phyloP scores from a whole-genome alignment of 2,113 vertebrate genomes.

The Irena cyanogastra region DNA sequence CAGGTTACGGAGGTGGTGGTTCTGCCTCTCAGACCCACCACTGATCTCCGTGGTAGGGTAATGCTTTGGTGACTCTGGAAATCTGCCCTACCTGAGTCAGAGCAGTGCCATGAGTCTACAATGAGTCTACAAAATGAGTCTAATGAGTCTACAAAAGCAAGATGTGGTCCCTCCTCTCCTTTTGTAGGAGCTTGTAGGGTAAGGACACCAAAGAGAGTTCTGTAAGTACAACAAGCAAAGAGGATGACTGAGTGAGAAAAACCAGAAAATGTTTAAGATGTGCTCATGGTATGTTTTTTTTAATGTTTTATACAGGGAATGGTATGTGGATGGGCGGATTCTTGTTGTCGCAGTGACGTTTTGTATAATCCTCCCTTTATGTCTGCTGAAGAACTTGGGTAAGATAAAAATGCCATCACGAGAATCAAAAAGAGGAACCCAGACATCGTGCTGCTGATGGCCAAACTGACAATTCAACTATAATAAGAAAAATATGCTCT shows the following conservation, averaged over 20 bases:
- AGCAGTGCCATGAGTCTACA: background rate
- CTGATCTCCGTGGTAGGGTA: background rate
- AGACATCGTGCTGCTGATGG: background rate
- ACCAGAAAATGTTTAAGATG: background rate
- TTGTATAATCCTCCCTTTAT: conserved; percentile 88
- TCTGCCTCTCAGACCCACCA: background rate
- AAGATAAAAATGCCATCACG: conserved; percentile 58
- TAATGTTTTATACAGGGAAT: conserved; percentile 76
- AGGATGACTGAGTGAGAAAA: background rate
- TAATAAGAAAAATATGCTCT: background rate
- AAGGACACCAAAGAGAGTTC: background rate
- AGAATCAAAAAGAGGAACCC: background rate
- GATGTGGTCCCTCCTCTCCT: background rate
- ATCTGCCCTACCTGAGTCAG: background rate
- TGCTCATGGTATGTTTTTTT: background rate
- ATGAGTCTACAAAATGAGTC: background rate
- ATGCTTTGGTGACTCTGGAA: background rate
- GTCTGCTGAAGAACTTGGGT: conserved; percentile 95
- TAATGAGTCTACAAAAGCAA: background rate
- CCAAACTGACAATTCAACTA: background rate
- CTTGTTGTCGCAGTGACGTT: conserved; percentile 87
- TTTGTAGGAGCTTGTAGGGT: background rate
- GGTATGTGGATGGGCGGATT: conserved; percentile 88
- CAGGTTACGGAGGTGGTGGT: background rate
- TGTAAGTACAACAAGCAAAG: background rate